phyloP scores from a whole-genome alignment of 2,113 vertebrate genomes.

The Odobenus rosmarus region DNA sequence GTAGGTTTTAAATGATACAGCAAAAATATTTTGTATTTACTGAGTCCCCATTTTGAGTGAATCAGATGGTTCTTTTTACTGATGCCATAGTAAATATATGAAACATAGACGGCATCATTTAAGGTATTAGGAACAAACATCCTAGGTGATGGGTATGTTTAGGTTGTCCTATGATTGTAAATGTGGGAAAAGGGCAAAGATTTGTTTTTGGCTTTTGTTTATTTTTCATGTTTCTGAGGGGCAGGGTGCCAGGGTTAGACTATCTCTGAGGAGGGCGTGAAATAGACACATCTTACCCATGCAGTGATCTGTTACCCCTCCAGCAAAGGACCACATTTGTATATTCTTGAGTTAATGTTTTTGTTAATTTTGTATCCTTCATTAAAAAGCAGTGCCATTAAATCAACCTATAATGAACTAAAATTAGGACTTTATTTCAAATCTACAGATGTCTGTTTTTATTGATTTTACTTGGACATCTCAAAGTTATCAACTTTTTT shows the following conservation, averaged over 20 bases:
- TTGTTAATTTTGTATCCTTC: neutral
- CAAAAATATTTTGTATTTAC: neutral
- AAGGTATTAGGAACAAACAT: neutral
- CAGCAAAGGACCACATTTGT: neutral
- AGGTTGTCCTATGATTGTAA: neutral
- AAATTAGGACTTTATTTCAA: neutral
- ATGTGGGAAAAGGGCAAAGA: neutral
- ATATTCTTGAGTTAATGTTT: neutral
- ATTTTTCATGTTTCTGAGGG: neutral
- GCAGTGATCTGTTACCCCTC: neutral
- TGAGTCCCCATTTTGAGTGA: neutral
- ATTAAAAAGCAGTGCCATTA: neutral
- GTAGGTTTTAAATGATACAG: neutral
- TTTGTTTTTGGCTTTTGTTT: neutral
- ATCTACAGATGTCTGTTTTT: neutral
- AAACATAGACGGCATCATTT: neutral
- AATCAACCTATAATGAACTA: neutral
- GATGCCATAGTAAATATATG: neutral
- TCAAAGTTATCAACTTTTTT: neutral
- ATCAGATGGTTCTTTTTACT: neutral
- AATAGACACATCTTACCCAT: neutral
- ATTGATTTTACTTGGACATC: neutral
- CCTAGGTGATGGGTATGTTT: neutral
- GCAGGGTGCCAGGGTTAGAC: neutral
- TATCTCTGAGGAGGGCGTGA: neutral